A percentile compares a stretch with the other conserved stretches of the same genome.
phyloP scores from a whole-genome alignment of 2,113 vertebrate species.

The Hippopotamus amphibius region DNA sequence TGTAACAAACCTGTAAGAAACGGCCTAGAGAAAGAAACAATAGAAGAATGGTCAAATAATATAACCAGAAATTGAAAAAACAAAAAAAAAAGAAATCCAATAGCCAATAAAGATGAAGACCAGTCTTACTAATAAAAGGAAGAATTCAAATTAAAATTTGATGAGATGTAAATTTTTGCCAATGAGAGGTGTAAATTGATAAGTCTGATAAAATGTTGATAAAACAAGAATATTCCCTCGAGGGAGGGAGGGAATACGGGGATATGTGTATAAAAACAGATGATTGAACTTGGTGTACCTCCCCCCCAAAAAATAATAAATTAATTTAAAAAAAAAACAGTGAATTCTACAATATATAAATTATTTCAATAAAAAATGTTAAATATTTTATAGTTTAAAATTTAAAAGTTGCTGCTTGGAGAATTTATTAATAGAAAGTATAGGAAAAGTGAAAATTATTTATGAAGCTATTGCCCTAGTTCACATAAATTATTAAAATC shows the following conservation, averaged over 20 bases:
- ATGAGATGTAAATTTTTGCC: neutral
- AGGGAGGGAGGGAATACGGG: no score
- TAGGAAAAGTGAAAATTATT: neutral
- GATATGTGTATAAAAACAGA: no score
- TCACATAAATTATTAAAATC: conserved; percentile 23
- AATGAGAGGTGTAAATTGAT: neutral
- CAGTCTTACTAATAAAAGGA: neutral
- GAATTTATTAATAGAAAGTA: neutral
- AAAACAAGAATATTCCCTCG: neutral
- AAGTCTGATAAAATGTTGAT: neutral
- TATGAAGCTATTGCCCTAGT: neutral
- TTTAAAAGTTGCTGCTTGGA: neutral
- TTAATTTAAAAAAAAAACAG: neutral
- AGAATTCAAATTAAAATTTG: neutral
- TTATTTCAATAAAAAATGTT: neutral
- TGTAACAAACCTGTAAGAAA: neutral
- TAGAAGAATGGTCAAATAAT: neutral
- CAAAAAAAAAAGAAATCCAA: neutral
- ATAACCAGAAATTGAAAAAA: neutral
- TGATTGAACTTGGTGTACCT: no score
- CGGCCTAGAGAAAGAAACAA: neutral
- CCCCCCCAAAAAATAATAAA: no score
- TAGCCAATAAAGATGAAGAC: neutral
- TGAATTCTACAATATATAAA: neutral
- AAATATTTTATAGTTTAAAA: neutral